Evolutionary conservation across 2,797 vertebrate genomes (phyloP).

Genomic region (Garrulus glandarius): DNA sequence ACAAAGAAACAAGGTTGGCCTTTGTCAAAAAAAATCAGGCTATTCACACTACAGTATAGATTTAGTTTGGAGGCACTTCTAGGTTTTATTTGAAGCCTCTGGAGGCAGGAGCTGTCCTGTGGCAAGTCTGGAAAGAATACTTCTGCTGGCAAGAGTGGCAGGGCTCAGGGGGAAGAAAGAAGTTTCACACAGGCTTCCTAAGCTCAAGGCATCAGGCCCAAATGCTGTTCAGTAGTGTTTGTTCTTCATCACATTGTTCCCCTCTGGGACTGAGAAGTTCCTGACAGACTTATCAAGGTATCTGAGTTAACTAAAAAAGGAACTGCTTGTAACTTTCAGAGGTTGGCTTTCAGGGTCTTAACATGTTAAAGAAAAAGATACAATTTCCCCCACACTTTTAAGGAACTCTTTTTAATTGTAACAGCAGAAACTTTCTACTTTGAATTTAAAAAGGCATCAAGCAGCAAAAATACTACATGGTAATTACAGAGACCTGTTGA

Average conservation of each 20-base stretch:
- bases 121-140: background rate
- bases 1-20: background rate
- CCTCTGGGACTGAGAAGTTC: background rate
- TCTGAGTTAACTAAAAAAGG: background rate
- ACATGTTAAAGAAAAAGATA: background rate
- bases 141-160: background rate
- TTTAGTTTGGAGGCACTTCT: background rate
- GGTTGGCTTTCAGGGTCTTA: background rate
- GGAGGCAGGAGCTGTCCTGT: background rate
- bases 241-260: background rate
- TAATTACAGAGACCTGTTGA: background rate
- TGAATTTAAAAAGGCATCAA: background rate
- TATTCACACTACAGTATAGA: background rate
- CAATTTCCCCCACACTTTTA: fast-evolving
- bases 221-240: background rate
- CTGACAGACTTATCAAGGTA: background rate
- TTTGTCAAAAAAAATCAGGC: background rate
- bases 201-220: background rate
- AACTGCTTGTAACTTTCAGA: background rate
- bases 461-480: background rate
- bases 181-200: background rate
- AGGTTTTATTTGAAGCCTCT: background rate
- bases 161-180: background rate
- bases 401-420: background rate
- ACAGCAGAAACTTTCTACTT: background rate